Evolutionary conservation across 2,888 invertebrate species (phyloP).

Genomic region (Podabrus alpinus): DNA sequence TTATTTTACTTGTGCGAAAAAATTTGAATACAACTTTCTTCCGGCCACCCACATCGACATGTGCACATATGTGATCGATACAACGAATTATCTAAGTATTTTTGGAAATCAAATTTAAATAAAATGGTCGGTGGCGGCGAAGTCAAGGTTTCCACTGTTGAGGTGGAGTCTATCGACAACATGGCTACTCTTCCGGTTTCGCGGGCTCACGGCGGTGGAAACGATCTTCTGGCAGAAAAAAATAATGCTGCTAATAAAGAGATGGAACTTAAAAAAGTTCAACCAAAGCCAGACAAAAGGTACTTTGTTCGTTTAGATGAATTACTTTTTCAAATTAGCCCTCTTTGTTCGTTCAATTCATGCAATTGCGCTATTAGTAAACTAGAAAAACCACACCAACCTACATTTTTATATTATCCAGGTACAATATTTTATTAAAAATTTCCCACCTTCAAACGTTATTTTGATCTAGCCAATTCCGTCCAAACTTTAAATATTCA

Average conservation of each 20-base stretch:
- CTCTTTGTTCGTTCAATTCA: neutral
- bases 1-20: neutral
- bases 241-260: conserved; percentile 84
- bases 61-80: conserved; percentile 27
- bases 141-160: conserved; percentile 88
- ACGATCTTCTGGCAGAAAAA: conserved; percentile 77
- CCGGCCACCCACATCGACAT: conserved; percentile 33
- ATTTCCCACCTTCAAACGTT: too few relatives aligned
- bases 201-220: conserved; percentile 70
- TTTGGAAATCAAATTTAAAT: conserved; percentile 25
- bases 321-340: neutral
- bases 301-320: conserved; percentile 51
- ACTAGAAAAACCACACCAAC: neutral
- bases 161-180: conserved; percentile 84
- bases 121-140: conserved; percentile 71
- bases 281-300: conserved; percentile 85
- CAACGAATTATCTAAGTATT: conserved; percentile 27
- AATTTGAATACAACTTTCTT: conserved; percentile 6
- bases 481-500: neutral
- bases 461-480: neutral
- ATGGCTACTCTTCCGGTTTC: conserved; percentile 89
- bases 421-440: too few relatives aligned
- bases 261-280: conserved; percentile 84
- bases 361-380: neutral
- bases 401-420: too few relatives aligned